These are phyloP conservation scores for Sibirionetta formosa DNA, from an alignment of 2,797 vertebrate species.

Conservation along the genomic window DNA sequence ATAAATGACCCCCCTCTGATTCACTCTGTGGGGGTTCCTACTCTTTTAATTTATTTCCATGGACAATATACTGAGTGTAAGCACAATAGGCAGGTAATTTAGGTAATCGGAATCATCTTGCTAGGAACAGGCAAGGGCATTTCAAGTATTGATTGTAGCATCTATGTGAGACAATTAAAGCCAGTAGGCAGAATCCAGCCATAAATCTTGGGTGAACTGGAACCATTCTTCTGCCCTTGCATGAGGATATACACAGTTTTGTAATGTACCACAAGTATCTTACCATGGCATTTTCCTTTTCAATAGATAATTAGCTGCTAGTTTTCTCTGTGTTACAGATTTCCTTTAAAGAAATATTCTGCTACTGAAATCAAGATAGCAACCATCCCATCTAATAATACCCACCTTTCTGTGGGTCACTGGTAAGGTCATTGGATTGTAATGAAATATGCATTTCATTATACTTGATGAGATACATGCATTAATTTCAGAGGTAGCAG, in stretches of 20 bases:
- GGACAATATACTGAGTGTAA: background rate
- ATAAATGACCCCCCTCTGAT: background rate
- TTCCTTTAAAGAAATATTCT: conserved; percentile 26
- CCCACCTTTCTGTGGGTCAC: background rate
- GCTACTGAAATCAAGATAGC: background rate
- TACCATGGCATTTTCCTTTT: background rate
- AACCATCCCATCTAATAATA: background rate
- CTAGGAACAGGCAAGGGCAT: conserved; percentile 48
- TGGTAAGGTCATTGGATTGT: background rate
- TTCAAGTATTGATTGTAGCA: conserved; percentile 55
- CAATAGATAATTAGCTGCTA: conserved; percentile 38
- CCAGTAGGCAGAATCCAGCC: conserved; percentile 15
- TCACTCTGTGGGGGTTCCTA: background rate
- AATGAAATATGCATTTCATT: conserved; percentile 44
- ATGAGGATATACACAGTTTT: conserved; percentile 19
- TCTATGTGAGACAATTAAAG: conserved; percentile 56
- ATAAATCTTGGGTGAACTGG: conserved; percentile 57
- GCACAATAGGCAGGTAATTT: conserved; percentile 52
- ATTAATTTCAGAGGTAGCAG: conserved; percentile 21
- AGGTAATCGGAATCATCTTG: conserved; percentile 57
- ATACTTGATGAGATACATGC: conserved; percentile 21
- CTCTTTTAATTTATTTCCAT: conserved; percentile 30
- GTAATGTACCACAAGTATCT: conserved; percentile 2
- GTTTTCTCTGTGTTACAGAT: background rate
- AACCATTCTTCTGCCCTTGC: conserved; percentile 29